Evolutionary conservation across 2,888 invertebrate species (phyloP), one percentile per base, ranked within the genome.

Genomic region (Calliopum simillimum): DNA sequence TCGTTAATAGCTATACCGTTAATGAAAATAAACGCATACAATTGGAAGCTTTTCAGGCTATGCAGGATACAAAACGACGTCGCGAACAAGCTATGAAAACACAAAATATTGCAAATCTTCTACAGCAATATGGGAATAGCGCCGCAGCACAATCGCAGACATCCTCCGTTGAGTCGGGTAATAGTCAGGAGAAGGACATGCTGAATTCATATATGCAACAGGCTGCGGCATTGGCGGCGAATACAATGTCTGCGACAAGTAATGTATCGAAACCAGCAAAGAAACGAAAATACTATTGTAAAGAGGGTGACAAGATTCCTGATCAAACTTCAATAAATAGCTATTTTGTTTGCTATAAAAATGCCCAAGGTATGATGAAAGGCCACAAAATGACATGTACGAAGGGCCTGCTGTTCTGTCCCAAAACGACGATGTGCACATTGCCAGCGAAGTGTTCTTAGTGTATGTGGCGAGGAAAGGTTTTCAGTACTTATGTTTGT

Each of bases 301-400:
- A 81, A 41, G 85, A 85, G 70, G 83, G 86, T 3, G 88, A 88
- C 43, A 88, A 88, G 78, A 82, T 85, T 11, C 83, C 85, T 2
- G 88, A 88, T 77, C 83, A 84, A 58, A 83, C 82, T 2, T 88
- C 88, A 1, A 83, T 85, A 8, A 82, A 78, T 46, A 86, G 84
- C 76, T 88, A 88, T 72, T 88, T 87, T 76, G 84, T 88, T 33
- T 88, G 88, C 78, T 87, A 85, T 61, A 85, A 85, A 71, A 82
- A 80, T 12, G 77, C 82, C 3, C 81, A 83, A 21, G 83, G 85
- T 2, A 79, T 82, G 47, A 85, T 88, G 79, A 85, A 86, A 75
- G 85, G 86, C 0, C 82, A 87, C 70, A 85, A 86, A 75, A 85
- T 88, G 85, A 83, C 80, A 4, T 88, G 88, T 74, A 86, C 88